Percentiles rank a stretch among this genome's conserved stretches.
Conservation (phyloP, 2,888 invertebrate species). For the Macrophya alboannulata region DNA sequence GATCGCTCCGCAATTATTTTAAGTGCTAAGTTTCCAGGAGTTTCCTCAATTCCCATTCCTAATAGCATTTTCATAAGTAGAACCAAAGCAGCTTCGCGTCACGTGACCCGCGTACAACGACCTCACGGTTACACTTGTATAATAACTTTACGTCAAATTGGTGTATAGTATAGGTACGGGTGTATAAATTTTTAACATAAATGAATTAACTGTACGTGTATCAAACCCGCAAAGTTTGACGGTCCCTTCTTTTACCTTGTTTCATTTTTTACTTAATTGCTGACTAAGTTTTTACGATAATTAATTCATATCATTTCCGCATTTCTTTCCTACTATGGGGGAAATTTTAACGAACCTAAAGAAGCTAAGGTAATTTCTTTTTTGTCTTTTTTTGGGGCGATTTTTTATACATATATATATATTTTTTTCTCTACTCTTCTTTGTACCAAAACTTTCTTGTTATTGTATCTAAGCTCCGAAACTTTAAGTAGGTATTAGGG, state of each 20-base stretch:
- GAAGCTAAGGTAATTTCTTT: constrained; percentile 21
- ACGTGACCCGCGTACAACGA: constrained; percentile 41
- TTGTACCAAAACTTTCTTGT: constrained; percentile 40
- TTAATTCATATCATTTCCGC: background rate
- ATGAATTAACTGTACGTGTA: background rate
- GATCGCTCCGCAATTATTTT: constrained; percentile 49
- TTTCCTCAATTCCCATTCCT: constrained; percentile 42
- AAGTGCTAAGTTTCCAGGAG: constrained; percentile 51
- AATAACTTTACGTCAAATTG: background rate
- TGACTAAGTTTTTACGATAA: background rate
- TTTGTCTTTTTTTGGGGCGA: no score
- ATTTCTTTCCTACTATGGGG: background rate
- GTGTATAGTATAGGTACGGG: background rate
- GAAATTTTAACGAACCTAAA: background rate
- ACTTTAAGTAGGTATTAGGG: constrained; percentile 57
- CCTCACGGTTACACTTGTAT: background rate
- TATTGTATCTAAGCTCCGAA: constrained; percentile 50
- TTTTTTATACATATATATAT: background rate
- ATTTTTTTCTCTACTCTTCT: background rate
- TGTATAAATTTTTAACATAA: background rate
- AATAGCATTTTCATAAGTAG: constrained; percentile 34
- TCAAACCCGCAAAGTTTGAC: background rate
- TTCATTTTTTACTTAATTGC: background rate
- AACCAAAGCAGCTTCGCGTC: constrained; percentile 3
- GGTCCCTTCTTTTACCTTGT: background rate